phyloP scores from a whole-genome alignment of 2,888 invertebrate genomes.

The Synergus japonicus region DNA sequence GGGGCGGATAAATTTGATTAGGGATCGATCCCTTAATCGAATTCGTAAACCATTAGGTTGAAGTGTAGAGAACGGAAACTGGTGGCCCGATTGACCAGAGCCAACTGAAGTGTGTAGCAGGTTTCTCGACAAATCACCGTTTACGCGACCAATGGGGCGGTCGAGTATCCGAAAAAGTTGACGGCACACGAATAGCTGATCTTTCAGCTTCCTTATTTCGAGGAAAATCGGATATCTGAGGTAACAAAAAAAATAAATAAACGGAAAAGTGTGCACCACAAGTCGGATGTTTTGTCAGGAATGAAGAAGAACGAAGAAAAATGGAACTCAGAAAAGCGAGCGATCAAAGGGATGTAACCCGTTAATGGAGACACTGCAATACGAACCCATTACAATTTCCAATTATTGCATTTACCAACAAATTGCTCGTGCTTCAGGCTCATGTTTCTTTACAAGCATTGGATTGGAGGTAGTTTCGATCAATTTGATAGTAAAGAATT shows the following conservation, averaged over 20 bases:
- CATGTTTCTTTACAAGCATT: not conserved
- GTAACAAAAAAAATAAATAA: not conserved
- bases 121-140: conserved; percentile 52
- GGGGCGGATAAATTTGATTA: conserved; percentile 19
- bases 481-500: too few relatives aligned
- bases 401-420: conserved; percentile 74
- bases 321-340: conserved; percentile 46
- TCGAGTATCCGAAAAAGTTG: conserved; percentile 48
- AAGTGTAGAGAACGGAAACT: conserved; percentile 34
- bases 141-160: conserved; percentile 47
- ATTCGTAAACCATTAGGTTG: conserved; percentile 34
- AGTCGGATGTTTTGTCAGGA: conserved; percentile 49
- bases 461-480: not conserved
- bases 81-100: conserved; percentile 25
- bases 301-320: conserved; percentile 42
- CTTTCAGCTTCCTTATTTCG: conserved; percentile 51
- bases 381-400: conserved; percentile 73
- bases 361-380: conserved; percentile 69
- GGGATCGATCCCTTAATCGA: conserved; percentile 29
- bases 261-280: not conserved
- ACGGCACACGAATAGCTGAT: conserved; percentile 40
- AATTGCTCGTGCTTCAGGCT: conserved; percentile 64
- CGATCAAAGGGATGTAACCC: conserved; percentile 57
- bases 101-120: not conserved
- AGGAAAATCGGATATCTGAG: conserved; percentile 42